Evolutionary conservation across 2,113 vertebrate species (phyloP).

Genomic region (Colossoma macropomum): DNA sequence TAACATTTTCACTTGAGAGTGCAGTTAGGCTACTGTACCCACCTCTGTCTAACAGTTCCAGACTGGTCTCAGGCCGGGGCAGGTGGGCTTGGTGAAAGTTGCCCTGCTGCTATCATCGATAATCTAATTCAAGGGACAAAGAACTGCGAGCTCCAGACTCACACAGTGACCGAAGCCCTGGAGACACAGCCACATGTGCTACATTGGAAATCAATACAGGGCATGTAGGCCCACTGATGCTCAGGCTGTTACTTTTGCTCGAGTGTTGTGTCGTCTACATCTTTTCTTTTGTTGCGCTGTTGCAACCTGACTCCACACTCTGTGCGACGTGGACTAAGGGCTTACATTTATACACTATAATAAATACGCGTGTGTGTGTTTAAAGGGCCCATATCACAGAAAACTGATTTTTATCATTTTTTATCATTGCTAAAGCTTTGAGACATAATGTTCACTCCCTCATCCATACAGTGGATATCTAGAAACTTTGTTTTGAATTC

Average conservation of each 20-base stretch:
- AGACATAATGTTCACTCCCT: too few species aligned
- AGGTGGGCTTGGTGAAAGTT: slow-evolving; percentile 36
- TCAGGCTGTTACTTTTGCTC: slow-evolving; percentile 46
- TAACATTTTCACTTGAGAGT: neutral
- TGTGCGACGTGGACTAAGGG: slow-evolving; percentile 1
- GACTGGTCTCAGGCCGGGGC: slow-evolving; percentile 5
- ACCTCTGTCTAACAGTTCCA: neutral
- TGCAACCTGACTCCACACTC: neutral
- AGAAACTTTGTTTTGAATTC: too few species aligned
- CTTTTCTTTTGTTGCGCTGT: slow-evolving; percentile 36
- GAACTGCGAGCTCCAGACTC: slow-evolving; percentile 40
- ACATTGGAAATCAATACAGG: slow-evolving; percentile 48
- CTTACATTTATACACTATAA: too few species aligned
- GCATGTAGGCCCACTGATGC: slow-evolving; percentile 36
- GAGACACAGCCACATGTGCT: slow-evolving; percentile 44
- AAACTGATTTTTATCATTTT: too few species aligned
- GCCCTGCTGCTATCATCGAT: slow-evolving; percentile 43
- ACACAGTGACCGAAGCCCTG: slow-evolving; percentile 31
- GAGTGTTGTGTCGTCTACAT: slow-evolving; percentile 32
- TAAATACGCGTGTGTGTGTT: neutral
- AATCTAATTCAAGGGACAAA: slow-evolving; percentile 49
- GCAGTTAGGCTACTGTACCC: neutral
- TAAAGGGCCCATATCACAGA: too few species aligned
- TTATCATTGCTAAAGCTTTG: too few species aligned
- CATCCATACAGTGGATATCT: too few species aligned